These are phyloP conservation scores for Poeciliopsis retropinna DNA, from an alignment of 2,113 vertebrate genomes.

Conservation along the genomic window DNA sequence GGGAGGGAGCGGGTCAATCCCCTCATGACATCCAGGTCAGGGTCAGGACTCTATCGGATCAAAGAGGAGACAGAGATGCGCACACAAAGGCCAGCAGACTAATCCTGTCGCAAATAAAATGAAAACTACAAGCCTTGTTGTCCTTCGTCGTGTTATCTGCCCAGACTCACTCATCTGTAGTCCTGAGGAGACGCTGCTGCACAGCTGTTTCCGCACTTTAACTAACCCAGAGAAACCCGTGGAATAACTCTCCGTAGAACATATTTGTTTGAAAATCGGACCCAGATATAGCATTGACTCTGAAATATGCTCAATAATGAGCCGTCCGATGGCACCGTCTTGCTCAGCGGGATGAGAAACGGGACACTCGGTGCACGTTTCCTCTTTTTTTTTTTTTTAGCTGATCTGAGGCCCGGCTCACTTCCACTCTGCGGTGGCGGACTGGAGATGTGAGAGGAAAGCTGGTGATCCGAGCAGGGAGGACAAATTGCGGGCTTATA, in stretches of 20 bases:
- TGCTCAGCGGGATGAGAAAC: constrained; percentile 6
- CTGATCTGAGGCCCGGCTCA: constrained; percentile 19
- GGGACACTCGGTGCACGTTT: constrained; percentile 2
- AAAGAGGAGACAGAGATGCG: constrained; percentile 53
- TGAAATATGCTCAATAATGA: no score
- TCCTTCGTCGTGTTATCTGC: neutral
- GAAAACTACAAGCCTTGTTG: constrained; percentile 30
- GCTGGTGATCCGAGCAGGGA: constrained; percentile 50
- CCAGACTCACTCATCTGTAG: neutral
- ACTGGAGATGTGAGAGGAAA: constrained; percentile 33
- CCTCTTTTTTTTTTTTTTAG: neutral
- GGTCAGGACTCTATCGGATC: constrained; percentile 58
- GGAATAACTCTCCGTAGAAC: neutral
- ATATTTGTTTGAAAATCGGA: no score
- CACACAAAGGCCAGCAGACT: constrained; percentile 40
- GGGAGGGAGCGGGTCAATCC: constrained; percentile 58
- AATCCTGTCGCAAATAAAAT: constrained; percentile 25
- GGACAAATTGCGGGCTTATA: constrained; percentile 68
- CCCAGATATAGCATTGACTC: no score
- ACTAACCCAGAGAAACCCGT: neutral
- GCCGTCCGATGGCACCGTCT: neutral
- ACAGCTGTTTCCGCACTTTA: neutral
- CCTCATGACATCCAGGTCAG: constrained; percentile 65
- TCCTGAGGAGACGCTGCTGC: no score
- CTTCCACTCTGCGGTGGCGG: constrained; percentile 21